Evolutionary conservation across 2,797 vertebrate species (phyloP).

Genomic region (Spea hammondii): DNA sequence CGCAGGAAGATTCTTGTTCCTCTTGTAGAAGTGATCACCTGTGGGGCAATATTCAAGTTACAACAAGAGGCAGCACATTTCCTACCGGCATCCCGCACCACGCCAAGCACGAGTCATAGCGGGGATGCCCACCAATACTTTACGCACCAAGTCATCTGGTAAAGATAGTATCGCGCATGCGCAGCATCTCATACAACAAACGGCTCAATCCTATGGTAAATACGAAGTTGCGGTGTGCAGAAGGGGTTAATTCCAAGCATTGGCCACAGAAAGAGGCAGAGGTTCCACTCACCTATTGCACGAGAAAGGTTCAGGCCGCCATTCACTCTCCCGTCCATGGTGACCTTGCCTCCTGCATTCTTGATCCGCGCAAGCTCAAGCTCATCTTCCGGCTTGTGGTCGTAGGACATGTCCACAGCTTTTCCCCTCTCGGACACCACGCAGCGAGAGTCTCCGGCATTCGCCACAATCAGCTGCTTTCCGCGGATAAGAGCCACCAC

Average conservation of each 20-base stretch:
- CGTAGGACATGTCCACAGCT: constrained; percentile 96
- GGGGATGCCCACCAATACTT: too few species aligned
- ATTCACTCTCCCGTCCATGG: constrained; percentile 95
- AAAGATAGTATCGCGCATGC: too few species aligned
- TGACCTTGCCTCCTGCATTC: constrained; percentile 96
- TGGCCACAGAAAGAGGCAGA: too few species aligned
- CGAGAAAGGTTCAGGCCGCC: constrained; percentile 96
- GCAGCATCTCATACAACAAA: too few species aligned
- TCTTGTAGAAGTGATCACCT: constrained; percentile 98
- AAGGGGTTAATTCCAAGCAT: too few species aligned
- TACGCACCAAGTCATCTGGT: too few species aligned
- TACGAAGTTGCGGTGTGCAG: too few species aligned
- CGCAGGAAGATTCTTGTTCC: constrained; percentile 88
- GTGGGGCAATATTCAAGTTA: constrained; percentile 27
- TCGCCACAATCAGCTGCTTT: constrained; percentile 95
- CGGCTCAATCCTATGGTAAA: too few species aligned
- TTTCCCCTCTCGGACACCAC: constrained; percentile 91
- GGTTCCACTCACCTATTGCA: constrained; percentile 79
- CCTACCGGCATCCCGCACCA: too few species aligned
- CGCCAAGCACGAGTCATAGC: too few species aligned
- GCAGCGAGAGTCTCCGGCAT: constrained; percentile 95
- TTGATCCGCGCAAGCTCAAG: constrained; percentile 94
- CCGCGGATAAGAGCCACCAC: constrained; percentile 94
- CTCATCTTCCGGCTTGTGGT: constrained; percentile 97
- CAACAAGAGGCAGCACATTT: too few species aligned